These are phyloP conservation scores for Actinopyga echinites DNA, from an alignment of 53 echinoderm and acorn worm species.

Conservation along the genomic window DNA sequence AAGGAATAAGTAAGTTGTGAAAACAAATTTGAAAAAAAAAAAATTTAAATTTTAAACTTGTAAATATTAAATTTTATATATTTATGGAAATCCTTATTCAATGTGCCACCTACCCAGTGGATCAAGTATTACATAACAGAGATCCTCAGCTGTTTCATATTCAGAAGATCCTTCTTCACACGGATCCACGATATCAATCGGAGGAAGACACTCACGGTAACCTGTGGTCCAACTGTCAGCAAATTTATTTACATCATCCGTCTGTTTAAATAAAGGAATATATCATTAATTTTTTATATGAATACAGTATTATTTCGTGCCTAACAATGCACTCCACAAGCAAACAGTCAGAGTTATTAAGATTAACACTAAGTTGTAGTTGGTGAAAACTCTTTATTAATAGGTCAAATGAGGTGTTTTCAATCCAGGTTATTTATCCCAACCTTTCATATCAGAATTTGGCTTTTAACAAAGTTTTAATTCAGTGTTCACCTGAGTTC, in stretches of 20 bases:
- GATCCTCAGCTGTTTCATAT: constrained; percentile 48
- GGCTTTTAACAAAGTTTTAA: neutral
- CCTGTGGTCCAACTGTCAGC: constrained; percentile 63
- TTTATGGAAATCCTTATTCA: no score
- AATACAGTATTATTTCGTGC: no score
- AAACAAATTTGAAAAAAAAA: neutral
- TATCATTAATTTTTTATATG: neutral
- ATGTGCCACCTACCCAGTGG: constrained; percentile 33
- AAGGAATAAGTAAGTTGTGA: neutral
- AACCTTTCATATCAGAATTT: neutral
- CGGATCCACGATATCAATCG: constrained; percentile 16
- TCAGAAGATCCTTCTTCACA: constrained; percentile 46
- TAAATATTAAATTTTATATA: no score
- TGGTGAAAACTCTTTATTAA: no score
- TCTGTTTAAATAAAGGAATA: neutral
- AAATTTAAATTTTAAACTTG: neutral
- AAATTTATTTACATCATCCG: constrained; percentile 60
- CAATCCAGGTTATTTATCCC: neutral
- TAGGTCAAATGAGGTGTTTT: no score
- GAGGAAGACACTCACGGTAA: constrained; percentile 18
- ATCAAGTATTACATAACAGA: constrained; percentile 67
- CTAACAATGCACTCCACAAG: no score
- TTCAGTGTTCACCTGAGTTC: neutral
- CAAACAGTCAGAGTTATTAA: no score
- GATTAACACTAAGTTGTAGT: no score